Evolutionary conservation across 1,140 invertebrate genomes (phyloP), one percentile per base, ranked within the genome.

Genomic region (Sitophilus oryzae): DNA sequence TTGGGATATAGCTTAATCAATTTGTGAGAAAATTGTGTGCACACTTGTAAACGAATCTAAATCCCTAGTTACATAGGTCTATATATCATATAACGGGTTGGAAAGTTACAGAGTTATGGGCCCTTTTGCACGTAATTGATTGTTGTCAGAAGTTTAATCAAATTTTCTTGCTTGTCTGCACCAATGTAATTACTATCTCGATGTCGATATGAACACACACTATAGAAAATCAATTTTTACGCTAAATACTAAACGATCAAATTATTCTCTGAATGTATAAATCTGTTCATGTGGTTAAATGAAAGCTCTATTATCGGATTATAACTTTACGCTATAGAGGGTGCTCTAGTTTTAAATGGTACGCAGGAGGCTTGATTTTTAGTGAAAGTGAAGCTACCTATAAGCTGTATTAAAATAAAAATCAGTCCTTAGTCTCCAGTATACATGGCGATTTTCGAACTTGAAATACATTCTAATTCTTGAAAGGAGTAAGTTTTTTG

Each of bases 121-220:
- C 44, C 36, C 52, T 47, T 47, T 54, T 47, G 35, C 51, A 53
- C 43, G 43, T 54, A 54, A 54, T 47, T 54, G 52, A 54, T 54
- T 54, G 52, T 54, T 54, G 52, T 54, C 52, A 47, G 52, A 54
- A 48, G 44, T 48, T 47, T 54, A 54, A 54, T 54, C 52, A 54
- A 54, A 48, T 54, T 54, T 54, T 48, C 52, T 54, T 54, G 45
- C 44, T 34, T 47, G 36, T 41, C 22, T 45, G 19, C 25, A 45
- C 51, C 51, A 18, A 53, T 14, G 34, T 53, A 53, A 53, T 53
- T 53, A 53, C 51, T 53, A 53, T 8, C 14, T 20, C 30, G 41
- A 45, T 53, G 45, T 53, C 42, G 41, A 53, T 53, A 53, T 37
- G 42, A 53, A 36, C 35, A 53, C 43, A 40, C 40, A 21, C 20